Base-by-base conservation (phyloP, 2,113 vertebrate species). In the Lampris incognitus region DNA sequence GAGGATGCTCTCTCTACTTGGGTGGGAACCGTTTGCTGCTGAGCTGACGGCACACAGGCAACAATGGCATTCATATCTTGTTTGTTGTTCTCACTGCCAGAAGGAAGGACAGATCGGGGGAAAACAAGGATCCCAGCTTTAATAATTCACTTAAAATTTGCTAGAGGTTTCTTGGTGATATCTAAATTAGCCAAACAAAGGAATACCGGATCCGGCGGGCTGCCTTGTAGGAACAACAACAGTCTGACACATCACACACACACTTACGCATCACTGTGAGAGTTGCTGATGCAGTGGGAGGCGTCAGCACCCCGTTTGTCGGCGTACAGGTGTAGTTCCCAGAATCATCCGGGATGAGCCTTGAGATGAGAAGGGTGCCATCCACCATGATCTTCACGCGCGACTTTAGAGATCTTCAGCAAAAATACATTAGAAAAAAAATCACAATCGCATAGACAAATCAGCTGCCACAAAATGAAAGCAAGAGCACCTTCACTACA, bases 361-460 rank as follows among this genome's bases (percentile, higher is more conserved):
- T 81, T 71, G 95, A 93, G 54, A 99, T 93, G 74, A 96, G 86
- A 6, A 99, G 95, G 39, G 97, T 98, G 42, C 98, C 98, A 0
- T 99, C 97, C 54, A 98, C 95, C 94, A 97, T 92, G 73, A 99
- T 90, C 46, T 95, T 96, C 58, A 99, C 96, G 1, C 98, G 96
- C 1, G 95, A 92, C 91, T 95, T 97, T 55, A 99, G 93, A 78
- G 85, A 94, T 83, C 98, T 99, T 72, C 9, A 51, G 3, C 37
- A 57, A 64, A 63, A 2, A 44, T 48, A 84, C 67, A 85, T 0
- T 1, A 56, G 57, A 74, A 74, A 46, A n/a, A 50, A 67, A 11
- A 61, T 54, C 3, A 69, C 37, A 9, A 24, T 24, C 8, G 49
- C 50, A 64, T 6, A 36, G 65, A 62, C 9, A 69, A 69, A 70